Evolutionary conservation across 2,888 invertebrate genomes (phyloP).

Genomic region (Diarsia rubi): DNA sequence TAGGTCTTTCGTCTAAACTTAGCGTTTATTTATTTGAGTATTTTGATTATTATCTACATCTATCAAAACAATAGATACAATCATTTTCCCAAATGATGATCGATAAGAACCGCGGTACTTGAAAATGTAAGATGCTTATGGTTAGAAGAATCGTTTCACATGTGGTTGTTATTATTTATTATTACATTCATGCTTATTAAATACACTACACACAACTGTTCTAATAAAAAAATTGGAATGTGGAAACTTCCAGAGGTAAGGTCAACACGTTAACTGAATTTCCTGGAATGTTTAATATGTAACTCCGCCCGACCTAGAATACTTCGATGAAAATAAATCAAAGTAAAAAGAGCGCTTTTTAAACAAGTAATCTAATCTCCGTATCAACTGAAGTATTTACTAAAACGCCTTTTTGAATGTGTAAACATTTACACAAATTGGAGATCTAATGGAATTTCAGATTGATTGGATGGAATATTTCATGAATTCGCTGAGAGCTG

Average conservation of each 20-base stretch:
- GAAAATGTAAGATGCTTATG: background rate
- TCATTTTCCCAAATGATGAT: background rate
- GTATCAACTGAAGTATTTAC: constrained; percentile 52
- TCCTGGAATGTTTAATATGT: constrained; percentile 6
- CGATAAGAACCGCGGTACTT: background rate
- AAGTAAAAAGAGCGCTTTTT: constrained; percentile 45
- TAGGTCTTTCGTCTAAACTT: constrained; percentile 2
- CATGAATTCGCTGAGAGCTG: constrained; percentile 40
- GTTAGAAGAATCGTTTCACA: too few species aligned
- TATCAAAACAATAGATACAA: background rate
- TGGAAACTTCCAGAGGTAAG: background rate
- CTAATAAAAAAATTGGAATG: constrained; percentile 6
- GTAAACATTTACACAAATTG: constrained; percentile 62
- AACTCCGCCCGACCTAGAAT: constrained; percentile 4
- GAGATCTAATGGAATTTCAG: constrained; percentile 61
- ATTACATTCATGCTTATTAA: too few species aligned
- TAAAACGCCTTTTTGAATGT: constrained; percentile 57
- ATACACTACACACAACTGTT: constrained; percentile 11
- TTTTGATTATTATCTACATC: background rate
- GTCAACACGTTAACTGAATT: constrained; percentile 10
- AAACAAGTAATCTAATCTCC: constrained; percentile 56
- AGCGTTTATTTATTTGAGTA: background rate
- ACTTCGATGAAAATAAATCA: constrained; percentile 28
- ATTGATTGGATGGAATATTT: constrained; percentile 62
- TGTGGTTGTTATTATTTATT: too few species aligned